Evolutionary conservation across 2,113 vertebrate genomes (phyloP).

Genomic region (Tiliqua scincoides): DNA sequence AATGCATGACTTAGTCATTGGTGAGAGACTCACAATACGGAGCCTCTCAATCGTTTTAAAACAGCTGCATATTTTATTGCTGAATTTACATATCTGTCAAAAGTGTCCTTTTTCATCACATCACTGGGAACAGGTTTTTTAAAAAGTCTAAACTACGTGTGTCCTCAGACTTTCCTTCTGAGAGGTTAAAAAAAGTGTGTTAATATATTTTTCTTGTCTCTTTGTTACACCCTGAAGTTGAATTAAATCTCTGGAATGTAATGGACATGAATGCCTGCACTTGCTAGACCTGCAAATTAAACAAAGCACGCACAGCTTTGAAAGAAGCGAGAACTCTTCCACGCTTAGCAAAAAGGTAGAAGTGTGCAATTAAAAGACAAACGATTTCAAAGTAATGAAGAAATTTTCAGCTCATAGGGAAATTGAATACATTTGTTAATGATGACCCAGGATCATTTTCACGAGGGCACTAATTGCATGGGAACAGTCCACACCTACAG

Average conservation of each 20-base stretch:
- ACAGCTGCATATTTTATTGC: neutral
- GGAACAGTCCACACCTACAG: accelerated
- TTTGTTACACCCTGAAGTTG: neutral
- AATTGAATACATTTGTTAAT: neutral
- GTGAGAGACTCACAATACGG: neutral
- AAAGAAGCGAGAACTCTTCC: neutral
- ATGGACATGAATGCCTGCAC: neutral
- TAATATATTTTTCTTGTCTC: neutral
- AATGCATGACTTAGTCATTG: neutral
- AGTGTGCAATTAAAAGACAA: neutral
- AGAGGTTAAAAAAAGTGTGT: neutral
- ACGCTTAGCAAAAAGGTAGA: neutral
- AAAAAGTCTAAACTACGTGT: neutral
- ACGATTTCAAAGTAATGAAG: neutral
- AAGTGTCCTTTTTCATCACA: neutral
- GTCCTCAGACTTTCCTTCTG: neutral
- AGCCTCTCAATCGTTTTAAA: neutral
- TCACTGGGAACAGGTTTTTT: neutral
- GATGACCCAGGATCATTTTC: accelerated
- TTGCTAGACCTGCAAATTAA: neutral
- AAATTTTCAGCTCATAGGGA: neutral
- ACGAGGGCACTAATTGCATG: neutral
- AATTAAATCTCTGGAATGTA: neutral
- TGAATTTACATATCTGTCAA: constrained; percentile 2
- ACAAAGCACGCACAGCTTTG: neutral